A percentile compares a stretch with the other conserved stretches of the same genome.
Conservation (phyloP, 2,113 vertebrate species). For the Coracopsis vasa region DNA sequence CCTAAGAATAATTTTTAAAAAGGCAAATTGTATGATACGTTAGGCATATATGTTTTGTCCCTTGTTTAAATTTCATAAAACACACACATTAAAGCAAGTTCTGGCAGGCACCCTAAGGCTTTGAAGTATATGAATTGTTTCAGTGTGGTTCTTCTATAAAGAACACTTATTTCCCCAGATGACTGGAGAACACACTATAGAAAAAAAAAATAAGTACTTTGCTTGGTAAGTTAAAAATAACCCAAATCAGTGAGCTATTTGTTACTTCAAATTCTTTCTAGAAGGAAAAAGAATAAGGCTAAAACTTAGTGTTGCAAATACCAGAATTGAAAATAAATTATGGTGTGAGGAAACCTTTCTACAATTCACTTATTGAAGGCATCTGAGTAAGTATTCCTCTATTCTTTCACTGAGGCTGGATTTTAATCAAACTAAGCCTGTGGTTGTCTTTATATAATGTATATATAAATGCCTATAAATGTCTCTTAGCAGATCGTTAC, state of each 20-base stretch:
- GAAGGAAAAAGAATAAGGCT: constrained; percentile 37
- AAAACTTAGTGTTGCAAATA: constrained; percentile 39
- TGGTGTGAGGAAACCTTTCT: not conserved
- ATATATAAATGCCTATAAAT: not conserved
- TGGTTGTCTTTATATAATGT: not conserved
- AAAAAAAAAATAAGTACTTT: constrained; percentile 60
- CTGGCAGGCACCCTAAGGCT: constrained; percentile 24
- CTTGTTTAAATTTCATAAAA: constrained; percentile 36
- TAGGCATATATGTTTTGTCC: not conserved
- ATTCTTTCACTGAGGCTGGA: not conserved
- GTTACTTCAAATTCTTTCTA: constrained; percentile 61
- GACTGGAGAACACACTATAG: constrained; percentile 30
- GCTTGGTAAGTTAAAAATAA: constrained; percentile 66
- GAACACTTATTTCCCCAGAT: constrained; percentile 48
- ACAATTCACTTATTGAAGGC: constrained; percentile 5
- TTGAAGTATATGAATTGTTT: constrained; percentile 53
- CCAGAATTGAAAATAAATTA: constrained; percentile 62
- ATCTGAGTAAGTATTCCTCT: constrained; percentile 10
- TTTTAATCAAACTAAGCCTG: not conserved
- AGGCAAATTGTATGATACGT: not conserved
- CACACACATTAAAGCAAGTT: not conserved
- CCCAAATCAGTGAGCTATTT: constrained; percentile 57
- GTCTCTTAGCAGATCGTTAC: not conserved
- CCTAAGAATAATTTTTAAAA: constrained; percentile 11
- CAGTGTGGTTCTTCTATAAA: constrained; percentile 30